These are phyloP conservation scores for Drosophila eohydei DNA, from an alignment of 2,888 invertebrate genomes.

Conservation along the genomic window DNA sequence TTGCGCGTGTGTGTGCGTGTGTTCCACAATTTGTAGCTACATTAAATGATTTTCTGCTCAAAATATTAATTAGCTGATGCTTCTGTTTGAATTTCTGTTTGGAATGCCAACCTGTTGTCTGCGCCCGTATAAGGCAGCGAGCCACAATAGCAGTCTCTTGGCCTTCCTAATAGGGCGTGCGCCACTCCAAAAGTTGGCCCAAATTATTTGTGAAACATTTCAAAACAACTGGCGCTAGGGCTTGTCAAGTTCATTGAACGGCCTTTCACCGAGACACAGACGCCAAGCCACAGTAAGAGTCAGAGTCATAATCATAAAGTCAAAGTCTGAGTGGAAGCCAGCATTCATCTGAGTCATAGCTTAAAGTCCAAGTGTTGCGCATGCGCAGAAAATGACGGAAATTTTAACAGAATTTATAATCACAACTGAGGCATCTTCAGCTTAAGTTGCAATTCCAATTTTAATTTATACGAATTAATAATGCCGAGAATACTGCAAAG, in stretches of 20 bases:
- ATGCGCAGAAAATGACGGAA: constrained; percentile 26
- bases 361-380: constrained; percentile 26
- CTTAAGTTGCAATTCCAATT: not conserved
- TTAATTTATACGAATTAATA: not conserved
- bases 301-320: not conserved
- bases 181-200: constrained; percentile 37
- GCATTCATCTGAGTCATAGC: constrained; percentile 31
- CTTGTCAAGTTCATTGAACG: constrained; percentile 64
- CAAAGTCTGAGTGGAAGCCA: not conserved
- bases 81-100: constrained; percentile 15
- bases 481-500: not conserved
- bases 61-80: constrained; percentile 72
- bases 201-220: constrained; percentile 43
- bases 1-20: constrained; percentile 1
- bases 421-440: not conserved
- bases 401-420: not conserved
- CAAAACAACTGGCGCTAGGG: constrained; percentile 23
- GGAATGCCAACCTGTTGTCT: constrained; percentile 32
- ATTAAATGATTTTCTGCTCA: constrained; percentile 61
- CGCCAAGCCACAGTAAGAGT: not conserved
- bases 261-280: constrained; percentile 65
- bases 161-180: constrained; percentile 10
- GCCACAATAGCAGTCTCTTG: constrained; percentile 2
- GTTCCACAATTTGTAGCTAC: constrained; percentile 64
- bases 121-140: constrained; percentile 15